These are phyloP conservation scores for Aspiorhynchus laticeps DNA, from an alignment of 2,113 vertebrate species.

Conservation along the genomic window DNA sequence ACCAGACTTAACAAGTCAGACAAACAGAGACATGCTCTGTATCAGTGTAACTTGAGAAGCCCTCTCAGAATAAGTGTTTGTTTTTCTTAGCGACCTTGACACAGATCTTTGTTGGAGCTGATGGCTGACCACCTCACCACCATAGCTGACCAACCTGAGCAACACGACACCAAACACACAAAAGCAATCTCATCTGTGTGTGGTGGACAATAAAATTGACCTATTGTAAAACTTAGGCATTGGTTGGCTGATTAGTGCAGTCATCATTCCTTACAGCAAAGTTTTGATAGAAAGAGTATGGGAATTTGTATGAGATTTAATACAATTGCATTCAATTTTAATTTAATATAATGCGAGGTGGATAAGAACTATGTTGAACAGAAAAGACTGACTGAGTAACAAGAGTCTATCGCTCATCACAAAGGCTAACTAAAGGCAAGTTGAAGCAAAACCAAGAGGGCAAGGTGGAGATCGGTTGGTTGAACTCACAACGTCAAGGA, in stretches of 20 bases:
- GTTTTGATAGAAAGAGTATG: not conserved
- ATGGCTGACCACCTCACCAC: constrained; percentile 39
- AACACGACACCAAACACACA: constrained; percentile 31
- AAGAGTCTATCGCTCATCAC: constrained; percentile 31
- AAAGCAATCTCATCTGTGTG: constrained; percentile 21
- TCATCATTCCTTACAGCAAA: not conserved
- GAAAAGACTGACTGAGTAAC: not conserved
- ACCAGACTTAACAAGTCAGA: constrained; percentile 70
- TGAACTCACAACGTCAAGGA: not conserved
- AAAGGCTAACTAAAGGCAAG: not conserved
- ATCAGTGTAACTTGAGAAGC: constrained; percentile 64
- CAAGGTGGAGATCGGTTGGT: not conserved
- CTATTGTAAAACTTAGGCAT: constrained; percentile 45
- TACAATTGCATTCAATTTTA: not conserved
- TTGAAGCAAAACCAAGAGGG: not conserved
- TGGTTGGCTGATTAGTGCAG: not conserved
- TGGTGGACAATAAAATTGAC: constrained; percentile 56
- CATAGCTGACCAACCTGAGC: constrained; percentile 53
- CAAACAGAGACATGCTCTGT: constrained; percentile 22
- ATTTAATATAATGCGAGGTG: not conserved
- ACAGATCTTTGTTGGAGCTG: constrained; percentile 15
- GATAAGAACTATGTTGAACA: not conserved
- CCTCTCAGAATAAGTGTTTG: constrained; percentile 60
- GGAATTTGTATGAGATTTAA: not conserved
- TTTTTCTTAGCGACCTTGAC: constrained; percentile 64